These are phyloP conservation scores for Caenorhabditis sinica DNA, from an alignment of 2,888 invertebrate genomes.

Conservation along the genomic window DNA sequence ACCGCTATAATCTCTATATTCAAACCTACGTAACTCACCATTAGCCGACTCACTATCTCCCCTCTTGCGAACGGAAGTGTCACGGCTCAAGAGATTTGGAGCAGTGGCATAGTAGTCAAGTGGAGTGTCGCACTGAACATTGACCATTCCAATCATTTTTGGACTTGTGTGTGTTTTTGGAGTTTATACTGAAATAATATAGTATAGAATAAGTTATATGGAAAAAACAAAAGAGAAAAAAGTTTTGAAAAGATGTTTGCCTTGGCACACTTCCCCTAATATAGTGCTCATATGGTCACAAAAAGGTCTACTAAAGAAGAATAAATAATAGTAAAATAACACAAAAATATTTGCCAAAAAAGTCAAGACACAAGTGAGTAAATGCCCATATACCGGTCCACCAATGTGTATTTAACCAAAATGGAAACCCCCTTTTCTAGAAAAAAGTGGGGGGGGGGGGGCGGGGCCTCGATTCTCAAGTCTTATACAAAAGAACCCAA, in stretches of 20 bases:
- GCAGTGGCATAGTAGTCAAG: constrained; percentile 79
- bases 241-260: not conserved
- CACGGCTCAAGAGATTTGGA: constrained; percentile 63
- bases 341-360: constrained; percentile 14
- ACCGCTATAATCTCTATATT: too few relatives aligned
- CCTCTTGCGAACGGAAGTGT: constrained; percentile 55
- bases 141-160: constrained; percentile 81
- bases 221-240: not conserved
- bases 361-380: not conserved
- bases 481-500: constrained; percentile 15
- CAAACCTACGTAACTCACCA: constrained; percentile 1
- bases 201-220: too few relatives aligned
- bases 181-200: not conserved
- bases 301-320: not conserved
- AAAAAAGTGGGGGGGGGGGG: not conserved
- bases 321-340: not conserved
- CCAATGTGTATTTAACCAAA: constrained; percentile 24
- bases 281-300: not conserved
- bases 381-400: not conserved
- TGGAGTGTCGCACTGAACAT: constrained; percentile 80
- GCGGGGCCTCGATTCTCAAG: not conserved
- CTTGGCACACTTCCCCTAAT: not conserved
- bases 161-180: constrained; percentile 4
- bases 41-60: constrained; percentile 59
- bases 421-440: not conserved